Conservation (phyloP, 1,140 invertebrate species). For the Drosophila nasuta region DNA sequence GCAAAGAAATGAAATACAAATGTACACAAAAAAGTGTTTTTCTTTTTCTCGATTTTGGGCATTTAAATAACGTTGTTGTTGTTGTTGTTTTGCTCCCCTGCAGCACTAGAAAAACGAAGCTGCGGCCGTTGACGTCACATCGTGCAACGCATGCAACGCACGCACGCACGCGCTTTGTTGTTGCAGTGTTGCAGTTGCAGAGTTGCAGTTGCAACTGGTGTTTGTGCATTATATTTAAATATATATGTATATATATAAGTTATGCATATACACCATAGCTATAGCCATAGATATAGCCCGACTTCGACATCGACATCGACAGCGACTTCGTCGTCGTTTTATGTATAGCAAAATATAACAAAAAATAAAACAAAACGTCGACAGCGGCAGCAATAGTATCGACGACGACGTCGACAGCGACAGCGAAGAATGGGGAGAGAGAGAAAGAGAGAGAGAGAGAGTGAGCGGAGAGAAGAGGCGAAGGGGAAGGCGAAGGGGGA, state of each 20-base stretch:
- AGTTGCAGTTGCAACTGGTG: constrained; percentile 72
- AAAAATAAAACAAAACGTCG: constrained; percentile 2
- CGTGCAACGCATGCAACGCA: constrained; percentile 11
- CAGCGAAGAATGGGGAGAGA: not conserved
- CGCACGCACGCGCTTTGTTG: constrained; percentile 50
- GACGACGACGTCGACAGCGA: constrained; percentile 4
- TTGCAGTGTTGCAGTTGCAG: constrained; percentile 22
- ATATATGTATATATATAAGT: constrained; percentile 14
- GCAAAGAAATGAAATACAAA: constrained; percentile 57
- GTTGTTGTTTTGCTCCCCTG: constrained; percentile 15
- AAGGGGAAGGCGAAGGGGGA: not conserved
- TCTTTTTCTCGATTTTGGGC: constrained; percentile 24
- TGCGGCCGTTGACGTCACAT: not conserved
- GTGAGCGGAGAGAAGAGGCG: not conserved
- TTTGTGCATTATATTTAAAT: constrained; percentile 74
- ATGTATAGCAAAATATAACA: constrained; percentile 15
- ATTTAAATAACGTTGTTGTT: constrained; percentile 40
- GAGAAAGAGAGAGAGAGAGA: too few relatives aligned
- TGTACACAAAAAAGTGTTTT: constrained; percentile 40
- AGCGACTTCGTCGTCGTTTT: constrained; percentile 9
- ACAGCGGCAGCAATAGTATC: constrained; percentile 12
- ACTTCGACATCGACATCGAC: too few relatives aligned
- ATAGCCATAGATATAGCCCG: too few relatives aligned
- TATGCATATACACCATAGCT: not conserved
- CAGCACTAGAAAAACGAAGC: constrained; percentile 3